Evolutionary conservation across 2,113 vertebrate genomes (phyloP).

Genomic region (Callipepla californica): DNA sequence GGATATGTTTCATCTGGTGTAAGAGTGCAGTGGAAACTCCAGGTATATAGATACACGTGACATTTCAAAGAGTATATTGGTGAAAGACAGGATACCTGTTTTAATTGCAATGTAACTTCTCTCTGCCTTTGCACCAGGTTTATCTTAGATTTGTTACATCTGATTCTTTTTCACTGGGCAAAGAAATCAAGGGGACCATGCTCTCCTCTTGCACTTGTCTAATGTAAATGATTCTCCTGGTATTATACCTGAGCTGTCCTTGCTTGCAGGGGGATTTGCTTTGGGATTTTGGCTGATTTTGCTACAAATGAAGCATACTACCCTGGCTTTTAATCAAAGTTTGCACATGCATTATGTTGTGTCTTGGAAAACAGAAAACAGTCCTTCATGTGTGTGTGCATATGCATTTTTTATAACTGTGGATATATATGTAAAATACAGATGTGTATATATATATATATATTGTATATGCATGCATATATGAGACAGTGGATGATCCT

Average conservation of each 20-base stretch:
- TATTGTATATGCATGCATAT: not conserved
- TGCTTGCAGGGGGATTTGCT: not conserved
- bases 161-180: not conserved
- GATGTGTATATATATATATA: not conserved
- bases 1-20: not conserved
- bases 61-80: not conserved
- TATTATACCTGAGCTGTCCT: not conserved
- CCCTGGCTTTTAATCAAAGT: not conserved
- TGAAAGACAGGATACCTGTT: not conserved
- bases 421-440: not conserved
- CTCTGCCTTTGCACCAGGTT: not conserved
- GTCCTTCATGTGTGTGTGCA: fast-evolving
- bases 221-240: not conserved
- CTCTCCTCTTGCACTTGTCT: not conserved
- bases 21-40: not conserved
- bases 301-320: not conserved
- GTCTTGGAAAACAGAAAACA: not conserved
- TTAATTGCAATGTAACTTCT: not conserved
- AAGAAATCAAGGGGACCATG: not conserved
- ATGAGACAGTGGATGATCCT: not conserved
- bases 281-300: not conserved
- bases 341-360: not conserved
- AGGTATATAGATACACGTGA: not conserved
- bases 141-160: not conserved
- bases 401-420: not conserved